Evolutionary conservation across 2,888 invertebrate species (phyloP).

Genomic region (Sphaerophoria rueppellii): DNA sequence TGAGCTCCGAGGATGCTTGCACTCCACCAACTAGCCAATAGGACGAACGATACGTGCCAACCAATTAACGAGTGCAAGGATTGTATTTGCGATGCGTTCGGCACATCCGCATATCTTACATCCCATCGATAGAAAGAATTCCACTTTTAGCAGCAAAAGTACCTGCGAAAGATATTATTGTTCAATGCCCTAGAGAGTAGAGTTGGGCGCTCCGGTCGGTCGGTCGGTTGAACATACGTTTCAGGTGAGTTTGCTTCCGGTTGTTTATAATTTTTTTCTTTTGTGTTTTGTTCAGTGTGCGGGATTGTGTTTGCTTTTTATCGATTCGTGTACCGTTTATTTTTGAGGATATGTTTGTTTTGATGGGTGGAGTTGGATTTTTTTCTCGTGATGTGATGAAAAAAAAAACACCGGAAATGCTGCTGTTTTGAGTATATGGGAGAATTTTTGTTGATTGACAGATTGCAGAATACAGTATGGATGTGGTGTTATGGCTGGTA

Average conservation of each 20-base stretch:
- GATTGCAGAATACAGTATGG: no score
- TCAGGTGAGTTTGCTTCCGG: constrained; percentile 82
- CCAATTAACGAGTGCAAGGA: constrained; percentile 89
- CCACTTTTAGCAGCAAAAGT: constrained; percentile 92
- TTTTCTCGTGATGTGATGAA: no score
- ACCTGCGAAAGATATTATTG: constrained; percentile 84
- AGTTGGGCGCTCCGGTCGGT: constrained; percentile 75
- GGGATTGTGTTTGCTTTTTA: constrained; percentile 30
- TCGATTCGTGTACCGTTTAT: constrained; percentile 36
- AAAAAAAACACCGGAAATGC: no score
- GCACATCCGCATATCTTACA: constrained; percentile 90
- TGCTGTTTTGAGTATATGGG: no score
- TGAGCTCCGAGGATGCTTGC: constrained; percentile 85
- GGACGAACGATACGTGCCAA: constrained; percentile 89
- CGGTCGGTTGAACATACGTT: constrained; percentile 78
- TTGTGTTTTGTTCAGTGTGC: constrained; percentile 84
- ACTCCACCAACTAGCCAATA: constrained; percentile 93
- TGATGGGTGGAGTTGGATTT: background rate
- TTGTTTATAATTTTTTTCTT: constrained; percentile 83
- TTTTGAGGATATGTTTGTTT: constrained; percentile 30
- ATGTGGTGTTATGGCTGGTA: no score
- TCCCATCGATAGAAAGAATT: constrained; percentile 86
- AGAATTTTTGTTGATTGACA: no score
- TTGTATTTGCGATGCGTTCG: constrained; percentile 89
- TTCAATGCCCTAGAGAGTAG: constrained; percentile 73